phyloP scores from a whole-genome alignment of 2,888 invertebrate species.

The Temnothorax ravouxi region DNA sequence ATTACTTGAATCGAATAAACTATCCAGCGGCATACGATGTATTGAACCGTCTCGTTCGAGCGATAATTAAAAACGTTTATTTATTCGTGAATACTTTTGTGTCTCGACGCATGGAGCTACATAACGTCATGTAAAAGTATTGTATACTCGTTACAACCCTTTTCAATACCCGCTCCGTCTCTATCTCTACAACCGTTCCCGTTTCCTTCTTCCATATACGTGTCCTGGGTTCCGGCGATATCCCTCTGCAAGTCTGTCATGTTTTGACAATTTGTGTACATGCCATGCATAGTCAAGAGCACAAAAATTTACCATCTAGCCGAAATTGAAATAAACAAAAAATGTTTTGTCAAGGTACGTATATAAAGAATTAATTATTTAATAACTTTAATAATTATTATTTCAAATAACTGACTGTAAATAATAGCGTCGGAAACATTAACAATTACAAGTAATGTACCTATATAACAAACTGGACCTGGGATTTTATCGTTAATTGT shows the following conservation, averaged over 20 bases:
- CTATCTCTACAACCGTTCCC: not conserved
- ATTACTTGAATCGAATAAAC: not conserved
- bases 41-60: slow-evolving; percentile 9
- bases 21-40: not conserved
- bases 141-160: slow-evolving; percentile 47
- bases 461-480: no score
- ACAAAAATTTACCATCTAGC: slow-evolving; percentile 1
- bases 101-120: slow-evolving; percentile 37
- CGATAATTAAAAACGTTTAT: slow-evolving; percentile 38
- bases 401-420: not conserved
- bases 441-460: not conserved
- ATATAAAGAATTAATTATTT: not conserved
- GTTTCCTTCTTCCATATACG: slow-evolving; percentile 6
- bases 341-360: not conserved
- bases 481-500: slow-evolving; percentile 24
- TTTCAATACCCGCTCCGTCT: slow-evolving; percentile 44
- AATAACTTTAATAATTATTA: no score
- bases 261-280: slow-evolving; percentile 36
- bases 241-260: slow-evolving; percentile 25
- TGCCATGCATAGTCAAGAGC: not conserved
- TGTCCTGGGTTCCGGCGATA: not conserved
- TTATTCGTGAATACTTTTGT: slow-evolving; percentile 38
- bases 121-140: slow-evolving; percentile 48
- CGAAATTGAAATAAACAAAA: slow-evolving; percentile 23
- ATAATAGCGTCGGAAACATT: not conserved